A percentile compares a stretch with the other conserved stretches of the same genome.
Evolutionary conservation across 2,797 vertebrate genomes (phyloP).

Genomic region (Lophotriccus pileatus): DNA sequence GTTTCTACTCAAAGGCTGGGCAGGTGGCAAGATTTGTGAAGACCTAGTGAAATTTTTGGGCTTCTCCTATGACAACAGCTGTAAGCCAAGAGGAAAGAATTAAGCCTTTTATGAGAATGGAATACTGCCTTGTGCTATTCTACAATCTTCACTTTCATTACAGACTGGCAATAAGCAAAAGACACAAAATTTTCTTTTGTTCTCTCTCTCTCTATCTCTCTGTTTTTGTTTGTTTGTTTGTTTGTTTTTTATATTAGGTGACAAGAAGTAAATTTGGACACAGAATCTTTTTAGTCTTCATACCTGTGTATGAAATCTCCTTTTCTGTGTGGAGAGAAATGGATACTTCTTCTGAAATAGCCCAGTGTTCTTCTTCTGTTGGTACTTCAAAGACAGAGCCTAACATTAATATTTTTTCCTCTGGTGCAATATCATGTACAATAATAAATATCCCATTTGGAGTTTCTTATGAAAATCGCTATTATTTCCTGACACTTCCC

Average conservation of each 20-base stretch:
- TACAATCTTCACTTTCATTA: background rate
- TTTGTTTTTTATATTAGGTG: background rate
- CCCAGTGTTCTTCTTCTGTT: constrained; percentile 64
- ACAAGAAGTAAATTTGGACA: background rate
- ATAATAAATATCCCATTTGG: background rate
- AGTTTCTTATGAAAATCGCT: background rate
- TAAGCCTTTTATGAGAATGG: background rate
- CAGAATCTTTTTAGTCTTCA: background rate
- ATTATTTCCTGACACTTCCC: background rate
- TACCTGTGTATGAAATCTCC: constrained; percentile 70
- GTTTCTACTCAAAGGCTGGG: background rate
- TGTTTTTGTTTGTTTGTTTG: no score
- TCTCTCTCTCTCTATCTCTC: background rate
- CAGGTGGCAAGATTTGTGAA: background rate
- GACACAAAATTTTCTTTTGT: background rate
- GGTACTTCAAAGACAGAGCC: constrained; percentile 55
- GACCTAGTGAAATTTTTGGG: background rate
- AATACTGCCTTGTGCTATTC: background rate
- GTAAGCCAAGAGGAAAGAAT: background rate
- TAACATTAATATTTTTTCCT: constrained; percentile 17
- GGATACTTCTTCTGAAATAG: constrained; percentile 64
- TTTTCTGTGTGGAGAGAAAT: constrained; percentile 64
- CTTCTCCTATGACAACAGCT: background rate
- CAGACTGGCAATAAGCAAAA: background rate
- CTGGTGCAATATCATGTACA: background rate